Base-by-base conservation (phyloP, 92 coral and sea anemone genomes). In the Epizoanthus illoricatus region DNA sequence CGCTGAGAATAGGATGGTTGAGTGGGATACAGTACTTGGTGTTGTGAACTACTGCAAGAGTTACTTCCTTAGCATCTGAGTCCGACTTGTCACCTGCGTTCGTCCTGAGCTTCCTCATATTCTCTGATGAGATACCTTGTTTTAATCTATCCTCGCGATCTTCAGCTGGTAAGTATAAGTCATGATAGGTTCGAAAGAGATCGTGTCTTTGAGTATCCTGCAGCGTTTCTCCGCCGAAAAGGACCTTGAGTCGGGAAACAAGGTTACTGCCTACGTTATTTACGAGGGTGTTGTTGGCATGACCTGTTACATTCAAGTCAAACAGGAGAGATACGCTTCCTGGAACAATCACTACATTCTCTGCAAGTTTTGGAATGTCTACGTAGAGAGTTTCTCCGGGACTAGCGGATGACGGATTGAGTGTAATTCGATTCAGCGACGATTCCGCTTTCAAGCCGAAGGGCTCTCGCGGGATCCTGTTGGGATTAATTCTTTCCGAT, bases 381-480 rank as follows among this genome's bases (percentile, higher is more conserved):
- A 86, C 20, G 74, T 86, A 86, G 0, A 86, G 86, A 17, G 86
- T 86, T 8, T 86, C 89, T 0, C 87, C 90, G 1, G 90, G 88
- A 58, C 55, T 87, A 5, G 90, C 90, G 20, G 90, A 83, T 15
- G 87, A 83, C 0, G 90, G 90, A n/a, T n/a, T n/a, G n/a, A n/a
- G n/a, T n/a, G n/a, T n/a, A n/a, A 67, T 83, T 45, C 84, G 69
- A 88, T 88, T 75, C 39, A 88, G 55, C 9, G 81, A 11, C 13
- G 56, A 40, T 19, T 79, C 81, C 1, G 91, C 85, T 11, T 88
- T 88, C 73, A 79, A 18, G 4, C 88, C 85, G 41, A 78, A 88
- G 1, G 91, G 91, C 23, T 84, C 69, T 76, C n/a, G n/a, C n/a
- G n/a, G n/a, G n/a, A n/a, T n/a, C n/a, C n/a, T n/a, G n/a, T 70